These are phyloP conservation scores for Meandrusa payeni DNA, from an alignment of 2,888 invertebrate species.

Conservation along the genomic window DNA sequence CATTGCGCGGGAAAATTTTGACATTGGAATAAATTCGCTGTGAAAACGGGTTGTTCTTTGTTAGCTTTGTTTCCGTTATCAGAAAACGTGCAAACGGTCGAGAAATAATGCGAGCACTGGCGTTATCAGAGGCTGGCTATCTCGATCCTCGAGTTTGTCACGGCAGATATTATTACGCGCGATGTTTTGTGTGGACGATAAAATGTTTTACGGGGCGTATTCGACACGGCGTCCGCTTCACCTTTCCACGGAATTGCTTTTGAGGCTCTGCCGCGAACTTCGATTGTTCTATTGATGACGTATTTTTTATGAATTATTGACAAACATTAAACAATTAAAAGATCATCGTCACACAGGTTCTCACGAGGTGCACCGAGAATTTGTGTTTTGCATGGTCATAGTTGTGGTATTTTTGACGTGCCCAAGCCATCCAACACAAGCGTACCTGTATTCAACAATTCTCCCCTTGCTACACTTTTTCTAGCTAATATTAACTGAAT, in stretches of 20 bases:
- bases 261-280: neutral
- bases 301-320: too few relatives aligned
- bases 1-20: conserved; percentile 21
- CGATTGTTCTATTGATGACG: too few relatives aligned
- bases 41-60: conserved; percentile 12
- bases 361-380: too few relatives aligned
- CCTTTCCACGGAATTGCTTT: conserved; percentile 1
- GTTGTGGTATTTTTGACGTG: too few relatives aligned
- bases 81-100: conserved; percentile 49
- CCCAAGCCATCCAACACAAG: too few relatives aligned
- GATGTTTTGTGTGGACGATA: conserved; percentile 66
- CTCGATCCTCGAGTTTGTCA: conserved; percentile 64
- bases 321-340: too few relatives aligned
- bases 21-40: conserved; percentile 2
- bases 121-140: conserved; percentile 72
- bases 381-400: too few relatives aligned
- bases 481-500: too few relatives aligned
- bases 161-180: conserved; percentile 67
- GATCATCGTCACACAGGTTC: too few relatives aligned
- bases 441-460: too few relatives aligned
- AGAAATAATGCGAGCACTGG: conserved; percentile 60
- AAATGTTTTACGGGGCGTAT: conserved; percentile 32
- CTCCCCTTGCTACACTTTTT: too few relatives aligned
- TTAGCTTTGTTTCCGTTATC: conserved; percentile 22
- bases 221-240: conserved; percentile 9